Base-by-base conservation (phyloP, 2,888 invertebrate genomes). In the Minunthozetes semirufus region DNA sequence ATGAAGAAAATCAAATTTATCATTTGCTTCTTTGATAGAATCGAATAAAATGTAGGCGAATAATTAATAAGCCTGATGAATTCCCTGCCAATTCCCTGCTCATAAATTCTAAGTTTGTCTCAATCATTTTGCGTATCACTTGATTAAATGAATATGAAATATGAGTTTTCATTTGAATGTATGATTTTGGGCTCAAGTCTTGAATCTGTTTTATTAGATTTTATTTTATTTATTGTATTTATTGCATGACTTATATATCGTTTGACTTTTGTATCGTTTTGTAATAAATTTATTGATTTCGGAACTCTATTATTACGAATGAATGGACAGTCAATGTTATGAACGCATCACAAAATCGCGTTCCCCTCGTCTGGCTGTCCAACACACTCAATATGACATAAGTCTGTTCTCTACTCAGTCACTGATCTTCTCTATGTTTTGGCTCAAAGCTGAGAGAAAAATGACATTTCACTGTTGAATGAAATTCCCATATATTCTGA, bases 231-330 rank as follows among this genome's bases (percentile, higher is more conserved):
- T 27, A 59, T 17, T 29, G 19, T 3, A 59, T 33, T 3, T 5
- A 3, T 33, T 33, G 4, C 8, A 33, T 33, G n/a, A 33, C 33
- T 33, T 33, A 1, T 25, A 22, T 25, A 25, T 29, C 27, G 29
- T 17, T 59, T 59, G 59, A 59, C 29, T 59, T 27, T 29, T 59
- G 59, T 59, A 59, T 59, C 11, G 27, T 15, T 59, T 59, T 59
- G 59, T 27, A 27, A 59, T 59, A 59, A 59, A 59, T 59, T 17
- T 59, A 59, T 59, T 59, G 59, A 59, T 59, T 59, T 29, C 59
- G 59, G 27, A 59, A 59, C 59, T 59, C 5, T 59, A 59, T 59
- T 59, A 59, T 59, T 59, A 27, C 59, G 59, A 59, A 27, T 29
- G 59, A 59, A 27, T 15, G 59, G 59, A 59, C 27, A 27, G n/a